phyloP scores from a whole-genome alignment of 2,888 invertebrate genomes.

The Yponomeuta sedellus region DNA sequence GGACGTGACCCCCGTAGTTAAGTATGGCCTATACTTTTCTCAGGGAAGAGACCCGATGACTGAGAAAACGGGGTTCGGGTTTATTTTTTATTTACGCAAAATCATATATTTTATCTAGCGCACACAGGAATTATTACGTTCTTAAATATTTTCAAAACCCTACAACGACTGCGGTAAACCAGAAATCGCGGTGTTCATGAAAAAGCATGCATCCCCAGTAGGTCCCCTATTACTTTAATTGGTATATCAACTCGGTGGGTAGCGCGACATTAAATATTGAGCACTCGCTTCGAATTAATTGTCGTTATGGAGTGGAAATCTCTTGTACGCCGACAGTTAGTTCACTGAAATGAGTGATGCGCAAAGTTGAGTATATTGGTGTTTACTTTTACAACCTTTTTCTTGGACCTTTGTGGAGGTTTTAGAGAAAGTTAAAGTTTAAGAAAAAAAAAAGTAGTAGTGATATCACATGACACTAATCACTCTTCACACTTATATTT shows the following conservation, averaged over 20 bases:
- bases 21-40: too few species aligned
- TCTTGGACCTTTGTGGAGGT: not conserved
- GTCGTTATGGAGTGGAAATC: not conserved
- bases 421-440: too few species aligned
- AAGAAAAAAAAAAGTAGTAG: too few species aligned
- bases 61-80: too few species aligned
- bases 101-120: too few species aligned
- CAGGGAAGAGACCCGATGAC: too few species aligned
- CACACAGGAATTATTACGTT: too few species aligned
- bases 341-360: not conserved
- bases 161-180: conserved; percentile 23
- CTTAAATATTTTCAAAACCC: too few species aligned
- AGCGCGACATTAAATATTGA: conserved; percentile 1
- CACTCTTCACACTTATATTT: too few species aligned
- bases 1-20: too few species aligned
- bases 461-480: too few species aligned
- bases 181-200: conserved; percentile 24
- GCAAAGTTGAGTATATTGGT: not conserved
- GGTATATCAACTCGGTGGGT: conserved; percentile 44
- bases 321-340: not conserved
- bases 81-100: too few species aligned
- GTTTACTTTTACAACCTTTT: not conserved
- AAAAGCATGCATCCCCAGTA: not conserved
- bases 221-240: conserved; percentile 38
- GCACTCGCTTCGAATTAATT: conserved; percentile 4